A percentile compares a stretch with the other conserved stretches of the same genome.
Conservation (phyloP, 2,113 vertebrate genomes). For the Tychaedon coryphoeus region DNA sequence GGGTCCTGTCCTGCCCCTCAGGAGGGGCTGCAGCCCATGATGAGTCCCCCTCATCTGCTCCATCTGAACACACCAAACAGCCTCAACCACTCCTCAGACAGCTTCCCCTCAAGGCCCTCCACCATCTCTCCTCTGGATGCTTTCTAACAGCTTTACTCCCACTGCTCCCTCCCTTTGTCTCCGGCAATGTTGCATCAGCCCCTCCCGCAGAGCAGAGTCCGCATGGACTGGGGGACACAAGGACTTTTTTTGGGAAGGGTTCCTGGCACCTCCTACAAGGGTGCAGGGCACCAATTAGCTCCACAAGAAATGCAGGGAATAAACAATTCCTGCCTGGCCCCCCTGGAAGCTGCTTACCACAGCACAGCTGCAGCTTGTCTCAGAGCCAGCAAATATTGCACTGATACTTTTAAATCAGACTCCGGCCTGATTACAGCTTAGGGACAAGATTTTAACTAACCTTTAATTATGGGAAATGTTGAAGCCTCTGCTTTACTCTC, state of each 20-base stretch:
- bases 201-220: neutral
- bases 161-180: neutral
- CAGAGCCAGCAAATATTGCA: neutral
- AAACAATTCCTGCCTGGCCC: neutral
- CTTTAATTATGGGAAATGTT: neutral
- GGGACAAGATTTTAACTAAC: slow-evolving; percentile 15
- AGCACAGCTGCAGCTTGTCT: neutral
- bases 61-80: neutral
- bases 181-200: slow-evolving; percentile 1
- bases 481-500: slow-evolving; percentile 22
- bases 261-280: neutral
- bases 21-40: rapidly evolving
- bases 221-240: rapidly evolving
- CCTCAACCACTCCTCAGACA: neutral
- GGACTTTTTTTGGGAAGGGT: neutral
- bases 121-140: neutral
- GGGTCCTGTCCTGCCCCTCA: neutral
- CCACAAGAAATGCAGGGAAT: neutral
- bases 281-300: neutral
- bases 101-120: neutral
- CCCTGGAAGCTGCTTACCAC: neutral
- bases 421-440: neutral
- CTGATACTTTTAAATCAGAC: neutral
- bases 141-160: neutral
- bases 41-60: neutral